Evolutionary conservation across 2,113 vertebrate genomes (phyloP), one percentile per base, ranked within the genome.

Genomic region (Sisor rabdophorus): DNA sequence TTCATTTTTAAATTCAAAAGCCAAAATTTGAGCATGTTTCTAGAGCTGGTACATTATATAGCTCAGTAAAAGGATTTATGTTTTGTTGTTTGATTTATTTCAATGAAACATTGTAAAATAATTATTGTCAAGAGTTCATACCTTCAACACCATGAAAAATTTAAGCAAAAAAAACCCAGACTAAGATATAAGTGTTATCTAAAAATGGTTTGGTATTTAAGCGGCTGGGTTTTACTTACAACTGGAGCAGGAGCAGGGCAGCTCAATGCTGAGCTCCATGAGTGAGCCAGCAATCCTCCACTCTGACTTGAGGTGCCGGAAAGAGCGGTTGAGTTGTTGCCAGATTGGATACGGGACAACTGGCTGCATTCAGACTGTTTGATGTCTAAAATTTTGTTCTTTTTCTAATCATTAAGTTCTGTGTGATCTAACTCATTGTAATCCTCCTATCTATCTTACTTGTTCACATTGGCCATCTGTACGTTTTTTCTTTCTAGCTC

Each of bases 351-450:
- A 80, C 17, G 75, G 75, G 32, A 63, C 15, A 40, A 79, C 64
- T 20, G 52, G 47, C 78, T 75, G 80, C 80, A 83, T n/a, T 59
- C 71, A 40, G 55, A 11, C 4, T 75, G 32, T 65, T 77, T 84
- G 81, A 36, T 55, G 24, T 19, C 30, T 65, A 11, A 82, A 82
- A n/a, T 44, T 54, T 26, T 78, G n/a, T n/a, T 50, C 32, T 20
- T 19, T 36, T 28, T 50, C 10, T 44, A 50, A 16, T n/a, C n/a
- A n/a, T n/a, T n/a, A n/a, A n/a, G n/a, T n/a, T n/a, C n/a, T n/a
- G n/a, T n/a, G n/a, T n/a, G n/a, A n/a, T n/a, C n/a, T n/a, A n/a
- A n/a, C n/a, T n/a, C n/a, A n/a, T n/a, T n/a, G n/a, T n/a, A n/a
- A n/a, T n/a, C 36, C 44, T 26, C 22, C 3, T 15, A 44, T 50